Evolutionary conservation across 2,888 invertebrate genomes (phyloP), one percentile per base, ranked within the genome.

Genomic region (Drosophila demipolita): DNA sequence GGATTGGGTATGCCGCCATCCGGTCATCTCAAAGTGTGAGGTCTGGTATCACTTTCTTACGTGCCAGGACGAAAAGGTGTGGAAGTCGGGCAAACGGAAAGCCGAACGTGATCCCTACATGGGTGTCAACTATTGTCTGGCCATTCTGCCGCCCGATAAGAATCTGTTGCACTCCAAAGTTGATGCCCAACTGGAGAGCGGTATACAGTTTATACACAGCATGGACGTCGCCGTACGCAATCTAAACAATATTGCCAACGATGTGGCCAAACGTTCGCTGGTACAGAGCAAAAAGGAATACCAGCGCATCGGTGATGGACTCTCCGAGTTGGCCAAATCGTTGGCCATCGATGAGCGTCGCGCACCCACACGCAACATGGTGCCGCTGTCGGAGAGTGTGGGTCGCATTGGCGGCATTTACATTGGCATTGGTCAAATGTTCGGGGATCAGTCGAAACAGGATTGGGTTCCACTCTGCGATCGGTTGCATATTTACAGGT

Each of bases 11-110:
- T 98, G 99, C 92, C 95, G 97, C 66, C 99, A 99, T 94, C 99
- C 99, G 3, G 97, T 99, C 11, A 94, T 99, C 48, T 97, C 98
- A 3, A 96, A 96, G 83, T 96, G 96, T 89, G 97, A 97, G 81
- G 99, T 99, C 0, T 99, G 99, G 97, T 96, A 97, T 91, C 99
- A 99, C 93, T 99, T 99, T 93, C 95, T 99, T 58, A 98, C 98
- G 3, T 99, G 99, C 92, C 98, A 98, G 9, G 99, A 99, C 94
- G 99, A 98, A 88, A 99, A 98, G 93, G 96, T 97, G 83, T 99
- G 99, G 99, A 99, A 99, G 94, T 95, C 95, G 55, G 99, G 99
- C 5, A 99, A 99, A 93, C 94, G 99, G 75, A 96, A 96, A 93
- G 99, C 99, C 0, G 99, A 99, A 93, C 97, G 96, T 90, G 99